These are phyloP conservation scores for Embiotoca jacksoni DNA, from an alignment of 2,113 vertebrate genomes.

Conservation along the genomic window DNA sequence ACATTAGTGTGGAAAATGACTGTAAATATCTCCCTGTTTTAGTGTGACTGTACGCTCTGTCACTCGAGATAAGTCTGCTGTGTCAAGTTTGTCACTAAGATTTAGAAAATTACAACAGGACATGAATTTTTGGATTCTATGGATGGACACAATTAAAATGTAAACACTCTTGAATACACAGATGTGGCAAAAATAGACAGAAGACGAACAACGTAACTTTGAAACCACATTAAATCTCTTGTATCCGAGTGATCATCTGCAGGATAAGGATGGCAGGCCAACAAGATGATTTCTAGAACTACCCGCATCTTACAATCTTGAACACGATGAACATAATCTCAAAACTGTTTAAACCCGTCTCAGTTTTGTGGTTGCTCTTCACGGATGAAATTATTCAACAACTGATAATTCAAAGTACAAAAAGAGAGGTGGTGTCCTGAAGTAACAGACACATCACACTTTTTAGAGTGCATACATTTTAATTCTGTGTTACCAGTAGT, in stretches of 20 bases:
- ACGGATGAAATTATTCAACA: constrained; percentile 1
- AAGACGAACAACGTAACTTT: background rate
- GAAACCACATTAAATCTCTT: background rate
- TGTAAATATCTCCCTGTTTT: constrained; percentile 29
- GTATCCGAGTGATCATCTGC: constrained; percentile 15
- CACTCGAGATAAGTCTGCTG: constrained; percentile 63
- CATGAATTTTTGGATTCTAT: background rate
- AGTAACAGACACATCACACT: background rate
- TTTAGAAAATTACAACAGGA: constrained; percentile 22
- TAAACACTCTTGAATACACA: constrained; percentile 14
- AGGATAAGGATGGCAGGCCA: constrained; percentile 34
- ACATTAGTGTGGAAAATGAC: constrained; percentile 69
- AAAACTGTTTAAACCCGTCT: constrained; percentile 53
- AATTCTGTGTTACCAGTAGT: no score
- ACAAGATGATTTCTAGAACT: constrained; percentile 9
- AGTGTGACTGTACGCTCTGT: background rate
- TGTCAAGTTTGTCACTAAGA: constrained; percentile 17
- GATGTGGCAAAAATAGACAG: constrained; percentile 8
- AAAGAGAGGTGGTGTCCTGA: background rate
- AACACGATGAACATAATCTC: constrained; percentile 42
- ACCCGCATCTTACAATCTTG: constrained; percentile 50
- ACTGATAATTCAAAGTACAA: constrained; percentile 4
- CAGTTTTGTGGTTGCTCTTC: constrained; percentile 6
- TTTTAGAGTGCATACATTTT: no score
- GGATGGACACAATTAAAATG: constrained; percentile 4